Conservation (phyloP, 2,113 vertebrate species). For the Dipodomys stephensi region DNA sequence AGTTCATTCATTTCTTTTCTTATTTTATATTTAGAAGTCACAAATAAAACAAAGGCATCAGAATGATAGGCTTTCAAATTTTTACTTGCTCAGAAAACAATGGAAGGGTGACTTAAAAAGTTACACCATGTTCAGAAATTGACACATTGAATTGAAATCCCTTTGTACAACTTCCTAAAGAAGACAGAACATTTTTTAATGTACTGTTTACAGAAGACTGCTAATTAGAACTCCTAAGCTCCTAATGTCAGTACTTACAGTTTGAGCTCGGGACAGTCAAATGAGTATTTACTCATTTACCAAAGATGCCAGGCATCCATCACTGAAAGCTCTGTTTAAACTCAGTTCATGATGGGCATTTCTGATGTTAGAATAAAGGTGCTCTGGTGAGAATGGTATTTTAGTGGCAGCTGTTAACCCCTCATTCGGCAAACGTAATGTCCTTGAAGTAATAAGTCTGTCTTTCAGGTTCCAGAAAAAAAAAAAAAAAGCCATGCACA, state of each 20-base stretch:
- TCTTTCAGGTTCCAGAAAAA: background rate
- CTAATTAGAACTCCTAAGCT: conserved; percentile 12
- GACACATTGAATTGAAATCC: no score
- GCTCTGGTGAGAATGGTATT: conserved; percentile 28
- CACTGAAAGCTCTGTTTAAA: conserved; percentile 37
- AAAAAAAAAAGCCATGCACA: background rate
- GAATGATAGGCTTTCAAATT: conserved; percentile 57
- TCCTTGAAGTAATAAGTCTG: conserved; percentile 59
- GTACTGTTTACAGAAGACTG: background rate
- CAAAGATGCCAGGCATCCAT: conserved; percentile 1
- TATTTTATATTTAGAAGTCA: conserved; percentile 32
- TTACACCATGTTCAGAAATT: no score
- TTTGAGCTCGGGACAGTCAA: background rate
- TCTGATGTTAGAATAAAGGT: conserved; percentile 30
- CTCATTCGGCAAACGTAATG: conserved; percentile 56
- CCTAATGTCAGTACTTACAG: background rate
- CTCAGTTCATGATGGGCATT: background rate
- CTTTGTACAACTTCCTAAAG: no score
- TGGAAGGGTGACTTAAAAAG: no score
- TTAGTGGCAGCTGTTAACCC: background rate
- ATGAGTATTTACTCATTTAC: no score
- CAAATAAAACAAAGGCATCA: conserved; percentile 20
- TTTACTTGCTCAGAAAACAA: no score
- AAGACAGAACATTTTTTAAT: background rate
- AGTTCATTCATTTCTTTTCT: background rate